A percentile compares a stretch with the other conserved stretches of the same genome.
phyloP scores from a whole-genome alignment of 2,888 invertebrate genomes.

The Sinelater perroti region DNA sequence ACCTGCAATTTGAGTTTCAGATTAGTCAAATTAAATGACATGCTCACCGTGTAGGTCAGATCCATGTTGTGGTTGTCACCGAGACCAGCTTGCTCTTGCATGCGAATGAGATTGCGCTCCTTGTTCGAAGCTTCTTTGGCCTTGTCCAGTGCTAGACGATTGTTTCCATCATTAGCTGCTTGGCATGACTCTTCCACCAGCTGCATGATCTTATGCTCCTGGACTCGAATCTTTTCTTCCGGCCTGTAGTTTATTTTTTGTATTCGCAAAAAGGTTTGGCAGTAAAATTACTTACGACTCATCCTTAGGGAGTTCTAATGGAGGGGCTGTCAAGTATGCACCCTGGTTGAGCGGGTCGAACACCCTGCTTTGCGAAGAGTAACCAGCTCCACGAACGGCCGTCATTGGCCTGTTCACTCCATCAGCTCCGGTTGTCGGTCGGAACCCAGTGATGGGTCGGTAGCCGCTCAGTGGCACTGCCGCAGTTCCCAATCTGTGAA shows the following conservation, averaged over 20 bases:
- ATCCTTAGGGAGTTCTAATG: constrained; percentile 77
- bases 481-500: constrained; percentile 58
- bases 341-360: constrained; percentile 83
- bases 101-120: constrained; percentile 86
- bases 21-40: background rate
- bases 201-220: constrained; percentile 89
- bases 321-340: constrained; percentile 64
- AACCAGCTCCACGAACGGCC: constrained; percentile 95
- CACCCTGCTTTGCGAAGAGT: constrained; percentile 77
- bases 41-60: constrained; percentile 87
- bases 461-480: constrained; percentile 46
- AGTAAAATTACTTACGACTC: constrained; percentile 71
- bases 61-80: constrained; percentile 94
- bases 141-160: constrained; percentile 79
- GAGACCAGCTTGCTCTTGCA: constrained; percentile 90
- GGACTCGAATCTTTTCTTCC: constrained; percentile 88
- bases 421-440: constrained; percentile 57
- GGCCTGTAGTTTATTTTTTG: constrained; percentile 66
- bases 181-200: constrained; percentile 91
- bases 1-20: constrained; percentile 61
- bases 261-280: background rate
- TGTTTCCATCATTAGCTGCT: constrained; percentile 70
- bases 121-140: constrained; percentile 97
- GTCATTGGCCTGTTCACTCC: constrained; percentile 85
- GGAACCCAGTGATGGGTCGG: constrained; percentile 59